Evolutionary conservation across 2,888 invertebrate species (phyloP).

Genomic region (Dynastes hyllus): DNA sequence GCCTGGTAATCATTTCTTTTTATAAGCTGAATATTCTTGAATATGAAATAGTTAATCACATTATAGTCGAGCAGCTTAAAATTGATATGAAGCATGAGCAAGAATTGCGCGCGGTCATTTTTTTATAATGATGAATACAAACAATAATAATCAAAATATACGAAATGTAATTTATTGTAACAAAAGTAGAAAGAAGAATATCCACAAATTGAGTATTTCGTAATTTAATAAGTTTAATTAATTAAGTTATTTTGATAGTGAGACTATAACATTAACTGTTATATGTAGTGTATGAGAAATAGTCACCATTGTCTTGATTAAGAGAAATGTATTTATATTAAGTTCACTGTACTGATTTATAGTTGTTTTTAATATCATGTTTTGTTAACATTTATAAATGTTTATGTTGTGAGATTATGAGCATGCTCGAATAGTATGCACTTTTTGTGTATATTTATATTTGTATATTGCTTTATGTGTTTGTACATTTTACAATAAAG

Average conservation of each 20-base stretch:
- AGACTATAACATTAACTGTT: conserved; percentile 29
- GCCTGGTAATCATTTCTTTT: too few species aligned
- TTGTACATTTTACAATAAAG: conserved; percentile 47
- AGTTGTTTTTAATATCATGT: conserved; percentile 39
- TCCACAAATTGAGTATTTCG: conserved; percentile 11
- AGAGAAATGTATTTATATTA: conserved; percentile 30
- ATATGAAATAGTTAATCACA: too few species aligned
- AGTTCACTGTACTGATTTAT: conserved; percentile 42
- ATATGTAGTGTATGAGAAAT: conserved; percentile 31
- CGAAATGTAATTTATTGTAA: not conserved
- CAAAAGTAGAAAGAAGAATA: conserved; percentile 24
- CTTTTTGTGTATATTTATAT: conserved; percentile 39
- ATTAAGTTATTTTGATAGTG: conserved; percentile 33
- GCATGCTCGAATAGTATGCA: conserved; percentile 42
- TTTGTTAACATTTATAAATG: conserved; percentile 45
- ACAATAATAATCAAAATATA: not conserved
- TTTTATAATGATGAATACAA: too few species aligned
- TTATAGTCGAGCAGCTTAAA: too few species aligned
- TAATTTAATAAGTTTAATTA: conserved; percentile 13
- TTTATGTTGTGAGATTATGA: conserved; percentile 45
- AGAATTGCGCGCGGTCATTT: too few species aligned
- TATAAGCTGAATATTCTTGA: too few species aligned
- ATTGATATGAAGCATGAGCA: too few species aligned
- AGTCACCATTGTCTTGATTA: conserved; percentile 33
- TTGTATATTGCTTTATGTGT: conserved; percentile 47